Evolutionary conservation across 2,888 invertebrate species (phyloP), one percentile per base, ranked within the genome.

Genomic region (Apoda limacodes): DNA sequence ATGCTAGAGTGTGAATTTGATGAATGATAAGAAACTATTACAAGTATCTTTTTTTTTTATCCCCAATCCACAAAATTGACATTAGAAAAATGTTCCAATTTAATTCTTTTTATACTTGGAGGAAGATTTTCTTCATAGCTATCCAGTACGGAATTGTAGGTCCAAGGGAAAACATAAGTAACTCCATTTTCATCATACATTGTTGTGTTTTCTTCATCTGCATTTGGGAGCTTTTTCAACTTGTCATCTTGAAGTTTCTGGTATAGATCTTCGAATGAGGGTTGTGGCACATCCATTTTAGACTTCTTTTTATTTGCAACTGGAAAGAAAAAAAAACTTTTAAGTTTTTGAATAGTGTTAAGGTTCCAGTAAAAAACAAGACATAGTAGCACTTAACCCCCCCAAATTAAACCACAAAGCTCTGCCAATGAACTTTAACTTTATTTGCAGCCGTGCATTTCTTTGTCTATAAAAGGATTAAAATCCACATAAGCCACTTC

Each of bases 51-150:
- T 30, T 24, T 17, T 33, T 20, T 30, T 52, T 47, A 72, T 9
- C 86, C 86, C 88, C 88, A 88, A 38, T 78, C 74, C 33, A 58
- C 66, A 50, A 85, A 72, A 42, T 74, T 56, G 3, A 66, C 70
- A 46, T 80, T 52, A 5, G 41, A 40, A 45, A 87, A 83, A 45
- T 83, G 78, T 30, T 84, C 78, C 1, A 82, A 58, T 25, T 68
- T 81, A 13, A 87, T 60, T 40, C 81, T 83, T 44, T 70, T 80
- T 7, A 87, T 44, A 25, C 88, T 88, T 0, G 85, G 85, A 9
- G 88, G 88, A 35, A 88, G 55, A 30, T 45, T 48, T 40, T 83
- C 78, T 3, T 55, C 50, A 39, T 72, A 71, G 30, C 55, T 60
- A 25, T 83, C 82, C 25, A 86, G 60, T 22, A 52, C 42, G 3